Evolutionary conservation across 2,888 invertebrate genomes (phyloP).

Genomic region (Andrena praecox): DNA sequence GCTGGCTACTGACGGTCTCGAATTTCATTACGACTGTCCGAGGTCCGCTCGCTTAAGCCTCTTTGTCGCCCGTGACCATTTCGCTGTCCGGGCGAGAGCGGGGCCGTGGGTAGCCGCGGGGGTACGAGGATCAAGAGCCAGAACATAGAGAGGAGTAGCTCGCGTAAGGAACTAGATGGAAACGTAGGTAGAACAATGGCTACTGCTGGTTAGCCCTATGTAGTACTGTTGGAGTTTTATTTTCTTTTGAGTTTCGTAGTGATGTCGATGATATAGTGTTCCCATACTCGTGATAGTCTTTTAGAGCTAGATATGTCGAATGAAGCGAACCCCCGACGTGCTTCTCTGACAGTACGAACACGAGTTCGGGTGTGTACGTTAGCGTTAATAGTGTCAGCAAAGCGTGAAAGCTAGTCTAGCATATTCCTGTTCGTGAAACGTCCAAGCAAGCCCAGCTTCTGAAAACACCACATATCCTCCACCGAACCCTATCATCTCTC

Average conservation of each 20-base stretch:
- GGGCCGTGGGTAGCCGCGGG: conserved; percentile 4
- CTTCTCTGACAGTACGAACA: not conserved
- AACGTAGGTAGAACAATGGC: conserved; percentile 67
- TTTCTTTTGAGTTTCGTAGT: conserved; percentile 66
- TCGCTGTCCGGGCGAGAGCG: not conserved
- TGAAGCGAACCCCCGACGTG: conserved; percentile 59
- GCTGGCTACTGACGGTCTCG: conserved; percentile 31
- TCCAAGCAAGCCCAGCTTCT: conserved; percentile 72
- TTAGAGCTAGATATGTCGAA: conserved; percentile 60
- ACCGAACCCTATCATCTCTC: conserved; percentile 29
- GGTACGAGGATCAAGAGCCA: not conserved
- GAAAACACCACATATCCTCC: conserved; percentile 29
- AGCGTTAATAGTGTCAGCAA: conserved; percentile 62
- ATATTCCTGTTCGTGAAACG: conserved; percentile 59
- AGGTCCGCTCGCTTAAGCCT: not conserved
- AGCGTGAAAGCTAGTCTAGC: conserved; percentile 69
- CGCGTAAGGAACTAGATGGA: conserved; percentile 48
- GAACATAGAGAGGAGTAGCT: conserved; percentile 29
- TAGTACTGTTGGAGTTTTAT: conserved; percentile 63
- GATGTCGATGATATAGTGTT: conserved; percentile 63
- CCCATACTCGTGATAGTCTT: conserved; percentile 62
- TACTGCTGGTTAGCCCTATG: conserved; percentile 55
- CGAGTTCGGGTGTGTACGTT: conserved; percentile 60
- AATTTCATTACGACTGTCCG: not conserved
- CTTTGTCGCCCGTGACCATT: too few species aligned